Evolutionary conservation across 92 coral and sea anemone genomes (phyloP).

Genomic region (Phenganax stokvisi): DNA sequence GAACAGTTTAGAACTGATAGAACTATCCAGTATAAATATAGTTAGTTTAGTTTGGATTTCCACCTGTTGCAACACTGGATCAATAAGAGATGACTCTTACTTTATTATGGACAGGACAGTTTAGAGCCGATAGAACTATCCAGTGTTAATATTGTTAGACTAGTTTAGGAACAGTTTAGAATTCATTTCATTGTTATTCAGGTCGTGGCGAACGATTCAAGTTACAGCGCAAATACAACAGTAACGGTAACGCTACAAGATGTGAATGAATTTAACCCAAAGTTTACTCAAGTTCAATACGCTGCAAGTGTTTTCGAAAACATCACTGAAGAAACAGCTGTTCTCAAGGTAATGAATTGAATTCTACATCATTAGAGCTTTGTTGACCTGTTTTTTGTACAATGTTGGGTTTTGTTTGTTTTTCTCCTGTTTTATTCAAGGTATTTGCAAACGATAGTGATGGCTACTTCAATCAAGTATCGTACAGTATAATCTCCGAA

Average conservation of each 20-base stretch:
- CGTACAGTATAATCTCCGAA: constrained; percentile 60
- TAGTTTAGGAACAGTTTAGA: not conserved
- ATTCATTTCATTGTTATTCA: not conserved
- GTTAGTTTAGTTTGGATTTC: too few relatives aligned
- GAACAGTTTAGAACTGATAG: too few relatives aligned
- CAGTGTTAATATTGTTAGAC: too few relatives aligned
- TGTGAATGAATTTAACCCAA: constrained; percentile 72
- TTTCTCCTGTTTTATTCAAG: not conserved
- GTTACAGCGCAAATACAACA: constrained; percentile 45
- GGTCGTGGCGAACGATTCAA: constrained; percentile 32
- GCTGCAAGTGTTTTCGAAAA: constrained; percentile 59
- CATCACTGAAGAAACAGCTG: constrained; percentile 48
- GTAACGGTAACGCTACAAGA: constrained; percentile 65
- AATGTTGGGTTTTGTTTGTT: not conserved
- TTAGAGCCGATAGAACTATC: too few relatives aligned
- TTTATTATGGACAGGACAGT: too few relatives aligned
- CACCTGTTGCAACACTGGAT: too few relatives aligned
- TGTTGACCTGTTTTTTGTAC: not conserved
- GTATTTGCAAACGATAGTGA: constrained; percentile 65
- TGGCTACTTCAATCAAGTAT: constrained; percentile 61
- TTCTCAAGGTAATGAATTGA: constrained; percentile 47
- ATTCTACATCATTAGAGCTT: not conserved
- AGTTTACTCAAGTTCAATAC: constrained; percentile 55
- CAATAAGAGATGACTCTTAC: too few relatives aligned
- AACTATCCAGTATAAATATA: too few relatives aligned